Evolutionary conservation across 1,140 invertebrate species (phyloP).

Genomic region (Neodiprion virginianus): DNA sequence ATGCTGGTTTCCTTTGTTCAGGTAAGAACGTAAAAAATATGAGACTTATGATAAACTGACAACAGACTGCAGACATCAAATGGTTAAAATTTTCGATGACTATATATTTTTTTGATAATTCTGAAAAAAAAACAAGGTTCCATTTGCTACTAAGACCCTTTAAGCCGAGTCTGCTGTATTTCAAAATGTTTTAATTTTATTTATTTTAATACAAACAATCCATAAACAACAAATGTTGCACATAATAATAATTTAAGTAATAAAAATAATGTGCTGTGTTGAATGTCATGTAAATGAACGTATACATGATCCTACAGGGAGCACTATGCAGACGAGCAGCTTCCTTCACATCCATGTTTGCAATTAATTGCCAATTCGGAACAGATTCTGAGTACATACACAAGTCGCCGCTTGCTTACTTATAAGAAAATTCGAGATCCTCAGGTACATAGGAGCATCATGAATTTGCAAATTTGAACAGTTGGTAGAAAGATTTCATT

Average conservation of each 20-base stretch:
- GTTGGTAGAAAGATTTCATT: constrained; percentile 31
- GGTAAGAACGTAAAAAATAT: constrained; percentile 60
- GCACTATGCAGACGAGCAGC: constrained; percentile 75
- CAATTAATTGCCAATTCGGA: constrained; percentile 83
- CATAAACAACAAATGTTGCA: too few species aligned
- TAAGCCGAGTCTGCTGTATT: not conserved
- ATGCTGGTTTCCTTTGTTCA: constrained; percentile 90
- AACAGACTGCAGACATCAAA: not conserved
- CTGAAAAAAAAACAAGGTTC: constrained; percentile 11
- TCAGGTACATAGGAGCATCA: constrained; percentile 35
- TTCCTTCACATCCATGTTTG: constrained; percentile 84
- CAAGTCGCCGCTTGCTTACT: constrained; percentile 84
- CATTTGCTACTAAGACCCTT: constrained; percentile 8
- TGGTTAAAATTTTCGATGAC: constrained; percentile 16
- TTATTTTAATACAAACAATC: not conserved
- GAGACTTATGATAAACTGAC: constrained; percentile 17
- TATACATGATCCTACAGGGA: constrained; percentile 61
- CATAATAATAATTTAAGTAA: too few species aligned
- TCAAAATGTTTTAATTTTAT: constrained; percentile 13
- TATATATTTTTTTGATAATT: constrained; percentile 27
- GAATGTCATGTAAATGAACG: constrained; percentile 20
- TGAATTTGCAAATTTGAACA: constrained; percentile 14
- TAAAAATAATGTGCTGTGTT: not conserved
- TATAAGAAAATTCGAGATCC: constrained; percentile 81
- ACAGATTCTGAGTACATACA: constrained; percentile 80